These are phyloP conservation scores for Seriola rivoliana DNA, from an alignment of 2,113 vertebrate species.

Conservation along the genomic window DNA sequence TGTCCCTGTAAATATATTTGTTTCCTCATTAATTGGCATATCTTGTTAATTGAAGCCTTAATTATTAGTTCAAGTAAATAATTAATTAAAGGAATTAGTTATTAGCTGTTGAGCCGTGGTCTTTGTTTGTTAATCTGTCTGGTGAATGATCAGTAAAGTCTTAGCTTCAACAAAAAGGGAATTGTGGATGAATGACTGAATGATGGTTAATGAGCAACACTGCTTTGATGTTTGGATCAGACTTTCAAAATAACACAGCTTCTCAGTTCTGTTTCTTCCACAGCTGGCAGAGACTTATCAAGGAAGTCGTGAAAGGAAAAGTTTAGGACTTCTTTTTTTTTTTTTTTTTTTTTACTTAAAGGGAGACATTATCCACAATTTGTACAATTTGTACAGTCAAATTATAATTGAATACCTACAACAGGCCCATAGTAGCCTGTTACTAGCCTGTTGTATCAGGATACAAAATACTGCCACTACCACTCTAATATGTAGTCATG, in stretches of 20 bases:
- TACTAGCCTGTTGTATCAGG: not conserved
- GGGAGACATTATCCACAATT: not conserved
- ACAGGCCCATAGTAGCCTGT: not conserved
- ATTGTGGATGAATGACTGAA: constrained; percentile 13
- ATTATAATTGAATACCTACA: not conserved
- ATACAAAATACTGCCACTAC: too few species aligned
- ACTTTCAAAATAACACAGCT: constrained; percentile 6
- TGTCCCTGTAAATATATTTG: not conserved
- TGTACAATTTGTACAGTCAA: not conserved
- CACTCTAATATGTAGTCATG: not conserved
- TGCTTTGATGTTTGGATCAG: not conserved
- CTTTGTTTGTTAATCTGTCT: constrained; percentile 27
- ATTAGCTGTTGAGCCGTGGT: constrained; percentile 10
- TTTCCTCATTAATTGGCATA: not conserved
- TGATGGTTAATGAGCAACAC: constrained; percentile 4
- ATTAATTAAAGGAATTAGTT: constrained; percentile 27
- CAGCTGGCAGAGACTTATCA: not conserved
- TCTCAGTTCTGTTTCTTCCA: not conserved
- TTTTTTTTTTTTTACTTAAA: not conserved
- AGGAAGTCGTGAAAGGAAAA: not conserved
- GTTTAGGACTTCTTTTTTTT: not conserved
- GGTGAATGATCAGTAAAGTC: constrained; percentile 5
- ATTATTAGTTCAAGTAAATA: constrained; percentile 26
- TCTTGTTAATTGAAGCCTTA: constrained; percentile 19
- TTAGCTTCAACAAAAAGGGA: not conserved